Evolutionary conservation across 92 coral and sea anemone species (phyloP).

Genomic region (Pocillopora meandrina): DNA sequence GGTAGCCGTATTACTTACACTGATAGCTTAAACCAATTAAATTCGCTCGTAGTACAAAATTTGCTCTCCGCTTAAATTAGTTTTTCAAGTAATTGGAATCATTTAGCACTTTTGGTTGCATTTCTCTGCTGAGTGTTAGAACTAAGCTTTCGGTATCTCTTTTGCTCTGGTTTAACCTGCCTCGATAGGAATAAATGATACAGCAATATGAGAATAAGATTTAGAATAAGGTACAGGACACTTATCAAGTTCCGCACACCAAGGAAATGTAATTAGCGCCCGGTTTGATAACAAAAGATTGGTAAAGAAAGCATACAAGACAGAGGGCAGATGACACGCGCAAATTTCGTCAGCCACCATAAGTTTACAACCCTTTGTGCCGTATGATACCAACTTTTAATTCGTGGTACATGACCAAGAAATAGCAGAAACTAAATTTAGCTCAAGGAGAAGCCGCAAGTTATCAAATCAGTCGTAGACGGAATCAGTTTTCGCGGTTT

Average conservation of each 20-base stretch:
- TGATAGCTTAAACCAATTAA: slow-evolving; percentile 2
- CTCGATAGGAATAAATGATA: not conserved
- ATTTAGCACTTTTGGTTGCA: not conserved
- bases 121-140: not conserved
- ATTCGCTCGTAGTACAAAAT: not conserved
- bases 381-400: not conserved
- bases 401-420: not conserved
- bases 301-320: not conserved
- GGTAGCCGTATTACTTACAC: not conserved
- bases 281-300: not conserved
- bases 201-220: not conserved
- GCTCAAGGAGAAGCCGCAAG: not conserved
- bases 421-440: not conserved
- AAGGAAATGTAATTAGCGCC: not conserved
- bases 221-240: not conserved
- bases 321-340: not conserved
- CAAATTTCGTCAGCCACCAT: not conserved
- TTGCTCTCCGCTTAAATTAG: not conserved
- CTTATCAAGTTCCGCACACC: not conserved
- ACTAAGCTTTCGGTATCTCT: not conserved
- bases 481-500: not conserved
- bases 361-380: not conserved
- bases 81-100: not conserved
- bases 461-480: not conserved
- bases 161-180: not conserved